Conservation (phyloP, 2,113 vertebrate genomes). For the Lepidothrix coronata region DNA sequence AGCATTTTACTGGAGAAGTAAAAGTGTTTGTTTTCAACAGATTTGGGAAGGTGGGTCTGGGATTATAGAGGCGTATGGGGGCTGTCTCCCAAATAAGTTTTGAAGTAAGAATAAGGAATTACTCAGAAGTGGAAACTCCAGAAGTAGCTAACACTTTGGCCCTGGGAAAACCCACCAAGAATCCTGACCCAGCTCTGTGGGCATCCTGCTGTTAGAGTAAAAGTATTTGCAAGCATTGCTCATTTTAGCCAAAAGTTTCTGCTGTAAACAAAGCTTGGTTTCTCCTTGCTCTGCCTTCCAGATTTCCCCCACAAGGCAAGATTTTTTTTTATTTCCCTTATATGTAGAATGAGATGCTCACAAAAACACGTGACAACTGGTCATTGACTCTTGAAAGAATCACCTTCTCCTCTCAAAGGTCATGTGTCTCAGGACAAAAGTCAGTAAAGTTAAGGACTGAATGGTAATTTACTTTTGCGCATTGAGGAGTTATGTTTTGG, state of each 20-base stretch:
- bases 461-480: background rate
- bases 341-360: background rate
- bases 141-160: background rate
- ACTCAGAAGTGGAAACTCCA: background rate
- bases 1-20: background rate
- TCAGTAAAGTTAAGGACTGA: background rate
- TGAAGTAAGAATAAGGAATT: background rate
- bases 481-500: background rate
- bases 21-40: background rate
- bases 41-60: background rate
- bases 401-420: background rate
- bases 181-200: background rate
- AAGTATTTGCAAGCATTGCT: background rate
- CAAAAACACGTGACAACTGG: background rate
- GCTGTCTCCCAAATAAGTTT: background rate
- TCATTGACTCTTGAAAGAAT: background rate
- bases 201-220: background rate
- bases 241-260: background rate
- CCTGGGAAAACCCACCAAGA: background rate
- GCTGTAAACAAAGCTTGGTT: accelerated
- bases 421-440: background rate
- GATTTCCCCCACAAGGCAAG: background rate
- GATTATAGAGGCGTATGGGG: background rate
- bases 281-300: background rate
- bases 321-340: background rate